phyloP scores from a whole-genome alignment of 1,140 invertebrate genomes.

The Ceratitis capitata region DNA sequence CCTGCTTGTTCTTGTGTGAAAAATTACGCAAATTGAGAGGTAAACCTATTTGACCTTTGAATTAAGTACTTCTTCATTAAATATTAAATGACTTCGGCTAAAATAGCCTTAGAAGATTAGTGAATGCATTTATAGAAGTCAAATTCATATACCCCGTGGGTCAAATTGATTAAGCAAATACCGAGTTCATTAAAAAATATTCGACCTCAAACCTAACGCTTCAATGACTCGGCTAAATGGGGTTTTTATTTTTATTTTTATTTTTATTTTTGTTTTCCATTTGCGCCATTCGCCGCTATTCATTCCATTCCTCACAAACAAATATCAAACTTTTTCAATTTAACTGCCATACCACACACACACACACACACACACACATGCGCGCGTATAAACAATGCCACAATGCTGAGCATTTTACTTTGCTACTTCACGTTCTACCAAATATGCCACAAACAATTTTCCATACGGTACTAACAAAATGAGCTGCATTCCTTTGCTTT shows the following conservation, averaged over 20 bases:
- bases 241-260: background rate
- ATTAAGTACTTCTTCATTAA: too few species aligned
- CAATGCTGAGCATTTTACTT: background rate
- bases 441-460: background rate
- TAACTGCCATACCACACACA: background rate
- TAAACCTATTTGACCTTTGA: too few species aligned
- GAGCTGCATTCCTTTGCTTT: background rate
- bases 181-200: background rate
- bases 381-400: too few species aligned
- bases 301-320: background rate
- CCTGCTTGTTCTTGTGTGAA: too few species aligned
- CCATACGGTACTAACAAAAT: background rate
- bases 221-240: background rate
- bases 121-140: too few species aligned
- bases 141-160: too few species aligned
- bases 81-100: too few species aligned
- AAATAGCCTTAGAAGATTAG: too few species aligned
- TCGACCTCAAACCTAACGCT: background rate
- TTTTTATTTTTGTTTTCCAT: background rate
- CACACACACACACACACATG: too few species aligned
- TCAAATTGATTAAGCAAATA: background rate
- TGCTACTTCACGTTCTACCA: background rate
- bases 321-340: constrained; percentile 1
- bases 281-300: background rate
- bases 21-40: too few species aligned